Percentiles rank a stretch among this genome's conserved stretches.
Evolutionary conservation across 2,797 vertebrate species (phyloP).

Genomic region (Macroramphosus scolopax): DNA sequence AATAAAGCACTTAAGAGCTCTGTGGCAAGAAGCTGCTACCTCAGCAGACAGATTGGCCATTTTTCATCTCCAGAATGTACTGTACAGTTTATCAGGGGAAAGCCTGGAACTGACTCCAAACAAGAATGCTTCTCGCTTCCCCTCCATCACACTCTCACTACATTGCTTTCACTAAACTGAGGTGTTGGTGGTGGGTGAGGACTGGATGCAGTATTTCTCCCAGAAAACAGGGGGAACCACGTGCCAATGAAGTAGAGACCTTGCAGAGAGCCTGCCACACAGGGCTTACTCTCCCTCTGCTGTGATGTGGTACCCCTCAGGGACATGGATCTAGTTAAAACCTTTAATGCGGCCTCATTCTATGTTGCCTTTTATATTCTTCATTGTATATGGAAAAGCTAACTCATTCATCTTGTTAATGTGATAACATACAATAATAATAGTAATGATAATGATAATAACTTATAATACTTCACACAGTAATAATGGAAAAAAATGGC

Average conservation of each 20-base stretch:
- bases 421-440: slow-evolving; percentile 70
- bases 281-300: slow-evolving; percentile 62
- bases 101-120: slow-evolving; percentile 54
- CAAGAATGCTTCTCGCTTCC: slow-evolving; percentile 55
- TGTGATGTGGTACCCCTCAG: slow-evolving; percentile 71
- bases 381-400: slow-evolving; percentile 71
- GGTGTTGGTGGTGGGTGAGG: slow-evolving; percentile 45
- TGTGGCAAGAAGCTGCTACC: slow-evolving; percentile 56
- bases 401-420: slow-evolving; percentile 75
- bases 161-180: slow-evolving; percentile 60
- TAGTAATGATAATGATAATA: slow-evolving; percentile 66
- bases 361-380: slow-evolving; percentile 76
- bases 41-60: slow-evolving; percentile 51
- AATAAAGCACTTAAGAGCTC: slow-evolving; percentile 74
- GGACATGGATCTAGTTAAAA: slow-evolving; percentile 67
- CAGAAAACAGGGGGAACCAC: slow-evolving; percentile 63
- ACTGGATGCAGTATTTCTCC: slow-evolving; percentile 78
- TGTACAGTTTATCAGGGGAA: slow-evolving; percentile 69
- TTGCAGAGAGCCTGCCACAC: slow-evolving; percentile 55
- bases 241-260: slow-evolving; percentile 72
- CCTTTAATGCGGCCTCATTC: slow-evolving; percentile 72
- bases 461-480: slow-evolving; percentile 55
- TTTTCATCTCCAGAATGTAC: slow-evolving; percentile 75
- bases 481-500: slow-evolving; percentile 63
- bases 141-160: slow-evolving; percentile 55